A percentile compares a stretch with the other conserved stretches of the same genome.
These are phyloP conservation scores for Drosophila melanogaster DNA, from an alignment of 1,140 invertebrate genomes.

Conservation along the genomic window Release_6_plus_ISO1_MT NT_033777.3:10480501-10481000, in stretches of 20 bases:
- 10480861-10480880: neutral
- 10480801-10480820: constrained; percentile 45
- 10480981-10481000: constrained; percentile 33
- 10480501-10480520: constrained; percentile 15
- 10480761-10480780: constrained; percentile 75
- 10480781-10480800: constrained; percentile 57
- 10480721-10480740: constrained; percentile 15
- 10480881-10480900: neutral
- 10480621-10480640: constrained; percentile 75
- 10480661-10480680: constrained; percentile 83
- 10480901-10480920: constrained; percentile 16
- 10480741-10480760: constrained; percentile 60
- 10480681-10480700: constrained; percentile 83
- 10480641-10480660: constrained; percentile 82
- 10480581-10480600: constrained; percentile 42
- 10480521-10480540: constrained; percentile 47
- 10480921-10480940: constrained; percentile 65
- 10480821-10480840: constrained; percentile 65
- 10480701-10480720: constrained; percentile 64
- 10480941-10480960: constrained; percentile 79
- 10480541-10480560: constrained; percentile 50
- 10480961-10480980: constrained; percentile 77
- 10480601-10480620: constrained; percentile 31
- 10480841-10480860: constrained; percentile 58
- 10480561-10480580: constrained; percentile 29